A percentile compares a stretch with the other conserved stretches of the same genome.
phyloP scores from a whole-genome alignment of 2,113 vertebrate genomes.

The Gobiocypris rarus region DNA sequence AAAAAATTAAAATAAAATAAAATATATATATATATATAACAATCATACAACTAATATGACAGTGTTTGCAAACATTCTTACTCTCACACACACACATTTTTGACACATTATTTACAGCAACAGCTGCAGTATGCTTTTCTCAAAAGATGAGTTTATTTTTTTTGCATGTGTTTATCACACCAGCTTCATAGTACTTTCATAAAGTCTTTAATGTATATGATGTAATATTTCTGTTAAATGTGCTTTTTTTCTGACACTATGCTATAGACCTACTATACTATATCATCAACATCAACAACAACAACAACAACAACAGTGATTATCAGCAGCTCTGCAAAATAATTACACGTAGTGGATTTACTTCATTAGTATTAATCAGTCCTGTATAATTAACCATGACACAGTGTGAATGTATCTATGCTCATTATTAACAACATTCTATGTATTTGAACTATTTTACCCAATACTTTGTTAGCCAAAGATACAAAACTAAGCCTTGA shows the following conservation, averaged over 20 bases:
- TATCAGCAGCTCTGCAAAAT: not conserved
- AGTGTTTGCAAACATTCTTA: not conserved
- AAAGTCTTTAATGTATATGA: not conserved
- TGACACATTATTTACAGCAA: conserved; percentile 5
- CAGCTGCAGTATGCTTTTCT: not conserved
- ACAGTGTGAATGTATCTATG: not conserved
- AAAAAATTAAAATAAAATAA: too few relatives aligned
- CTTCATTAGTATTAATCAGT: conserved; percentile 4
- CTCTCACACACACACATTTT: not conserved
- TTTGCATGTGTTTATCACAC: not conserved
- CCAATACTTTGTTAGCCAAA: not conserved
- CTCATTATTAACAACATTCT: not conserved
- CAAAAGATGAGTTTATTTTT: not conserved
- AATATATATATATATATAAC: too few relatives aligned
- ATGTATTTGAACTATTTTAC: not conserved
- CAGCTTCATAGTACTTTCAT: not conserved
- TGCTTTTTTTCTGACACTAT: not conserved
- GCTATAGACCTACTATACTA: not conserved
- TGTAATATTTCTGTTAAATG: not conserved
- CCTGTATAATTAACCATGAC: conserved; percentile 8
- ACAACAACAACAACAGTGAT: not conserved
- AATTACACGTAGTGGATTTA: not conserved
- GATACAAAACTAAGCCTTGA: not conserved
- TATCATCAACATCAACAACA: not conserved
- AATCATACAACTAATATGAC: not conserved